phyloP scores from a whole-genome alignment of 2,797 vertebrate genomes.

The Muscicapa striata region DNA sequence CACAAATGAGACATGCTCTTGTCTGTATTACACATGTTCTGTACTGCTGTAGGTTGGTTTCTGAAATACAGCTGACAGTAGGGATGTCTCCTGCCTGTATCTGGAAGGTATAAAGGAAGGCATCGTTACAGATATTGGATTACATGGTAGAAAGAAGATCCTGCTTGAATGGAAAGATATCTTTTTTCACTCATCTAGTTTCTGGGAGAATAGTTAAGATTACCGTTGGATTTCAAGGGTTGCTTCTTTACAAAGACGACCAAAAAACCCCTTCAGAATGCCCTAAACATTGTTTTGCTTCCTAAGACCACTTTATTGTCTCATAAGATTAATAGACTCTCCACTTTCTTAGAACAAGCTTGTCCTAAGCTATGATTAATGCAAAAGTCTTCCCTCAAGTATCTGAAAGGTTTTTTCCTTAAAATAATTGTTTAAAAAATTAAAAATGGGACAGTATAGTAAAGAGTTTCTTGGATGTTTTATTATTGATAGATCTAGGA shows the following conservation, averaged over 20 bases:
- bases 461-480: not conserved
- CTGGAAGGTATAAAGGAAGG: not conserved
- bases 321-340: not conserved
- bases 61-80: not conserved
- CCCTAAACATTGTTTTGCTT: not conserved
- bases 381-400: not conserved
- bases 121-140: slow-evolving; percentile 5
- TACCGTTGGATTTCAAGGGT: slow-evolving; percentile 25
- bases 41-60: not conserved
- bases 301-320: not conserved
- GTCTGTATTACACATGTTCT: fast-evolving
- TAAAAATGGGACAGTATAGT: not conserved
- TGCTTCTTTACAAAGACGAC: not conserved
- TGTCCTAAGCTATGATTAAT: not conserved
- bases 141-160: slow-evolving; percentile 50
- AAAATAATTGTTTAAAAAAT: not conserved
- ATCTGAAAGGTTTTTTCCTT: not conserved
- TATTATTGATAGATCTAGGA: not conserved
- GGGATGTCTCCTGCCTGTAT: not conserved
- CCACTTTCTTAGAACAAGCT: not conserved
- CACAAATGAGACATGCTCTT: fast-evolving
- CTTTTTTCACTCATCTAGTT: slow-evolving; percentile 51
- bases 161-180: slow-evolving; percentile 47
- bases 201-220: slow-evolving; percentile 40
- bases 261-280: fast-evolving